These are phyloP conservation scores for Athripsodes cinereus DNA, from an alignment of 2,888 invertebrate genomes.

Conservation along the genomic window DNA sequence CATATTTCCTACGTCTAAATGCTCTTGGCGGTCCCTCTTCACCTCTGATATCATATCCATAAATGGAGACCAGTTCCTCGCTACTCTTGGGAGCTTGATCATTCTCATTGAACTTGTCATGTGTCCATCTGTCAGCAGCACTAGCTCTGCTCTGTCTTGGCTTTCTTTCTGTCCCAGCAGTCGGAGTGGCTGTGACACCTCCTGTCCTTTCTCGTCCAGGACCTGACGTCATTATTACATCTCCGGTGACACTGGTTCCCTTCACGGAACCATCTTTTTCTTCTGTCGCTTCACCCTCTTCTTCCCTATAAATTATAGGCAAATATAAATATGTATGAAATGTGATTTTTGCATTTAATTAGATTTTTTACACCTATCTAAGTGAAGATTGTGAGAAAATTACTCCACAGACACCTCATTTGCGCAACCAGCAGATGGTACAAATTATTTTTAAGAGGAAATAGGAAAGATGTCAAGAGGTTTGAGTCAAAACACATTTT, in stretches of 20 bases:
- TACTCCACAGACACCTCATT: no score
- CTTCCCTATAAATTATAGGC: constrained; percentile 5
- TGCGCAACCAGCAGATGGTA: no score
- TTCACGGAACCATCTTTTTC: constrained; percentile 33
- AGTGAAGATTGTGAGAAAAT: no score
- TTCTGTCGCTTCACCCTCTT: constrained; percentile 32
- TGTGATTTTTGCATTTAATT: no score
- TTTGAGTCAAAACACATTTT: no score
- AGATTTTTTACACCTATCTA: no score
- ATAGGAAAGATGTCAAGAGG: no score
- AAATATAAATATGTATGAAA: no score
- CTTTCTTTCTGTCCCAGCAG: constrained; percentile 39
- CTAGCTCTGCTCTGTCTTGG: constrained; percentile 54
- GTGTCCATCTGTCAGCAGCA: constrained; percentile 69
- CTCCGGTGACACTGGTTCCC: constrained; percentile 31
- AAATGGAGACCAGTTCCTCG: constrained; percentile 76
- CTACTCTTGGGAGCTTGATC: constrained; percentile 82
- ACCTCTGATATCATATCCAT: constrained; percentile 92
- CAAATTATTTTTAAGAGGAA: no score
- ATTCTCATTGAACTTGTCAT: constrained; percentile 77
- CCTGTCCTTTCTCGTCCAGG: constrained; percentile 30
- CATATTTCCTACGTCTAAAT: constrained; percentile 77
- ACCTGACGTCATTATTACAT: constrained; percentile 31
- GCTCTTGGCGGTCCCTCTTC: constrained; percentile 89
- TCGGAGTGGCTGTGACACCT: constrained; percentile 37